These are phyloP conservation scores for Calameuta filiformis DNA, from an alignment of 2,888 invertebrate species.

Conservation along the genomic window DNA sequence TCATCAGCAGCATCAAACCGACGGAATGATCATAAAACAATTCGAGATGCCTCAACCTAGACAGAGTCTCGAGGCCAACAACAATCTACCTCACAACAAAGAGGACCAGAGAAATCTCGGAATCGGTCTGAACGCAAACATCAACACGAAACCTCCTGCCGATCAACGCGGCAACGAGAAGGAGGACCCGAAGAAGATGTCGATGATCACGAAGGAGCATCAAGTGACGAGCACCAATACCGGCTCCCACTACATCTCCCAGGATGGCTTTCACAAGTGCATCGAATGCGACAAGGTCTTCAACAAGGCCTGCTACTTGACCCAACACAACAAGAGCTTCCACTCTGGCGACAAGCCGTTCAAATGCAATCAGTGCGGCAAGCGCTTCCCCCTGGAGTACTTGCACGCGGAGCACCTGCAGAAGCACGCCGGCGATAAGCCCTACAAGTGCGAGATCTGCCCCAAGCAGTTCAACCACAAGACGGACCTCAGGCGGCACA, in stretches of 20 bases:
- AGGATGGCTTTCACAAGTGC: slow-evolving; percentile 73
- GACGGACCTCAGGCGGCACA: slow-evolving; percentile 87
- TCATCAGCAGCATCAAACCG: slow-evolving; percentile 24
- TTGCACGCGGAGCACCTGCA: slow-evolving; percentile 79
- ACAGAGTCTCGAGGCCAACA: slow-evolving; percentile 48
- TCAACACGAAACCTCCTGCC: slow-evolving; percentile 9
- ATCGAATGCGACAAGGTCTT: slow-evolving; percentile 86
- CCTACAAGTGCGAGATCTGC: slow-evolving; percentile 86
- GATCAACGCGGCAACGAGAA: slow-evolving; percentile 3
- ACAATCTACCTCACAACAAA: slow-evolving; percentile 42
- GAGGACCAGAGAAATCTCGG: slow-evolving; percentile 21
- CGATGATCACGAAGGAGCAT: slow-evolving; percentile 45
- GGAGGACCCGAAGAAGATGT: slow-evolving; percentile 3
- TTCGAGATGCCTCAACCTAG: slow-evolving; percentile 13
- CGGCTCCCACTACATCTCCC: slow-evolving; percentile 49
- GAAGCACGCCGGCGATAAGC: slow-evolving; percentile 86
- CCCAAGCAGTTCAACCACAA: slow-evolving; percentile 93
- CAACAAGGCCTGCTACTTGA: slow-evolving; percentile 87
- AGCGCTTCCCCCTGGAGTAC: slow-evolving; percentile 80
- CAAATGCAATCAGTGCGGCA: slow-evolving; percentile 87
- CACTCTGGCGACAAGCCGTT: slow-evolving; percentile 88
- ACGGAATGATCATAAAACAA: slow-evolving; percentile 39
- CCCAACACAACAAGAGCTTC: slow-evolving; percentile 91
- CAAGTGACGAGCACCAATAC: slow-evolving; percentile 51
- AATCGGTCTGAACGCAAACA: slow-evolving; percentile 5